Conservation (phyloP, 2,797 vertebrate species). For the Anabas testudineus region DNA sequence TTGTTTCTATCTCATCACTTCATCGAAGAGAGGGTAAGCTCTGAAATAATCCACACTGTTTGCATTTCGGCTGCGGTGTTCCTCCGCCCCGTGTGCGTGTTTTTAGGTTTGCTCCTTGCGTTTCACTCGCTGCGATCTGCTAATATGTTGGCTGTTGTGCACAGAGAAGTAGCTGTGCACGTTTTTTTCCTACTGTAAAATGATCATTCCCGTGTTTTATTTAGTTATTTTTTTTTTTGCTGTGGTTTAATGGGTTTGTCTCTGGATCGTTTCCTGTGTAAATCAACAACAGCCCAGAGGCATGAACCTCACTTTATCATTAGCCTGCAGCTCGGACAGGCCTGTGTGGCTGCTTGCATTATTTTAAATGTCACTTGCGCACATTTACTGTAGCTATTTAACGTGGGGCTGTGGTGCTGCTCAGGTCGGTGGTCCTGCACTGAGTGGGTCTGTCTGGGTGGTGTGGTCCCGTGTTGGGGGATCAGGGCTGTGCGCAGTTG, state of each 20-base stretch:
- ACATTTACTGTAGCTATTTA: background rate
- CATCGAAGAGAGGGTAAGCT: conserved; percentile 73
- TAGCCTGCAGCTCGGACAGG: conserved; percentile 46
- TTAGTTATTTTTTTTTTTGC: too few relatives aligned
- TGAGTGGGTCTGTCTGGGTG: background rate
- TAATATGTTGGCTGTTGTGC: conserved; percentile 23
- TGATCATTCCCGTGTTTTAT: background rate
- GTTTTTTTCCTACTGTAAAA: background rate
- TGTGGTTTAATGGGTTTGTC: background rate
- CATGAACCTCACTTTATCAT: background rate
- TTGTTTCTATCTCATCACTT: conserved; percentile 38
- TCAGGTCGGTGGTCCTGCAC: background rate
- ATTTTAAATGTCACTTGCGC: conserved; percentile 11
- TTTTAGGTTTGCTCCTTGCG: conserved; percentile 20
- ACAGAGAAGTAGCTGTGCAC: conserved; percentile 31
- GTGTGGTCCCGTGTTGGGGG: conserved; percentile 43
- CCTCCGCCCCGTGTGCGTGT: conserved; percentile 11
- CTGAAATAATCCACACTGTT: background rate
- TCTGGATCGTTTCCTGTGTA: background rate
- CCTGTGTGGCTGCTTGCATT: conserved; percentile 34
- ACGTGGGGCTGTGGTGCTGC: background rate
- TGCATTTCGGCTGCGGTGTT: background rate
- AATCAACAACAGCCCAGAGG: background rate
- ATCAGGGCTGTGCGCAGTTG: conserved; percentile 1
- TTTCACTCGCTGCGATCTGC: conserved; percentile 48